Evolutionary conservation across 2,113 vertebrate genomes (phyloP).

Genomic region (Silurus meridionalis): DNA sequence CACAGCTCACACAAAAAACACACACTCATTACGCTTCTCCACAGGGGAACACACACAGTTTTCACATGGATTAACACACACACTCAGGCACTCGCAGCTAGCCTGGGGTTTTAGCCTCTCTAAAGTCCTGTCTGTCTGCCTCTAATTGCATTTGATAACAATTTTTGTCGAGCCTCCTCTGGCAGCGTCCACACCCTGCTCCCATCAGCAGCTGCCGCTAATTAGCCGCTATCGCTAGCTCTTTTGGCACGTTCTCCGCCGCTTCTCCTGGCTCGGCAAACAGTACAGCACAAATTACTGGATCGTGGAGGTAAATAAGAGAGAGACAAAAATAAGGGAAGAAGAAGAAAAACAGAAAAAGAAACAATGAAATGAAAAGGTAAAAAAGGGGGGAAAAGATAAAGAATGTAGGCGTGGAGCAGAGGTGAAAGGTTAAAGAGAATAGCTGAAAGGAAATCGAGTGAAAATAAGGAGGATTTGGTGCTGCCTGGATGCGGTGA

Average conservation of each 20-base stretch:
- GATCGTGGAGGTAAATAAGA: slow-evolving; percentile 67
- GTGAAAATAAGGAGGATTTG: not conserved
- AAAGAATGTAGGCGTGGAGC: slow-evolving; percentile 1
- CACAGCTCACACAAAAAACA: slow-evolving; percentile 6
- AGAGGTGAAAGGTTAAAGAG: not conserved
- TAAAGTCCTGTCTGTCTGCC: slow-evolving; percentile 67
- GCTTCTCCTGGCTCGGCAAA: slow-evolving; percentile 65
- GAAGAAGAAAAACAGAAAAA: slow-evolving; percentile 15
- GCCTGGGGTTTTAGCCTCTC: slow-evolving; percentile 60
- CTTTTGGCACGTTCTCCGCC: slow-evolving; percentile 75
- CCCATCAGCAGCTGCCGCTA: slow-evolving; percentile 85
- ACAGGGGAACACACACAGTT: slow-evolving; percentile 28
- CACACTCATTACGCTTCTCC: slow-evolving; percentile 13
- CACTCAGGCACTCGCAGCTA: slow-evolving; percentile 50
- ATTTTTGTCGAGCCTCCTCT: slow-evolving; percentile 74
- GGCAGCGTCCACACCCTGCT: slow-evolving; percentile 68
- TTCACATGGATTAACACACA: slow-evolving; percentile 32
- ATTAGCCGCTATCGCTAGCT: slow-evolving; percentile 80
- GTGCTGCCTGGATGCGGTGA: not conserved
- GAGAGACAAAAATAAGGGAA: slow-evolving; percentile 48
- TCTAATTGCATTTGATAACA: slow-evolving; percentile 78
- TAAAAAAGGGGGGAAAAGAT: not conserved
- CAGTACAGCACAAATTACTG: slow-evolving; percentile 70
- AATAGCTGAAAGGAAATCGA: not conserved
- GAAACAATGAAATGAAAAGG: not conserved